Evolutionary conservation across 2,797 vertebrate genomes (phyloP), one percentile per base, ranked within the genome.

Genomic region (Falco peregrinus): DNA sequence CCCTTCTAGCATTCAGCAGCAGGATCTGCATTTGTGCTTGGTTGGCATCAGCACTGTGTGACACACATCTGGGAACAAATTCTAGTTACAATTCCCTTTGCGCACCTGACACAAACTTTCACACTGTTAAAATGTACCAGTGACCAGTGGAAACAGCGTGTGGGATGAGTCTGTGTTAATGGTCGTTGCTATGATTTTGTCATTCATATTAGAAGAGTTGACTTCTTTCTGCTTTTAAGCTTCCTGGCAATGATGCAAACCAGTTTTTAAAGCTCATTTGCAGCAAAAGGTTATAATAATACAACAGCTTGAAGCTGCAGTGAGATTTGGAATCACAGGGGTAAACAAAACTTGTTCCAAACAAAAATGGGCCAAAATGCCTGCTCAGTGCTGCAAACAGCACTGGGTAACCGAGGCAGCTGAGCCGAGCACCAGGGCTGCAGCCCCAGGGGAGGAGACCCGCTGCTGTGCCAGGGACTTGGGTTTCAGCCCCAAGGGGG

Each of bases 291-390:
- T 41, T 74, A 48, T n/a, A 69, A 79, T 74, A 77, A 84, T 70
- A 51, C 26, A 90, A 53, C 50, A 91, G 47, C 37, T 41, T 88
- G 89, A 93, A 86, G 73, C 61, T 0, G 0, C 48, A 60, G 53
- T 3, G 8, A 79, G 73, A 76, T 88, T 78, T 56, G 56, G 82
- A 70, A 64, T 74, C 1, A 0, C 4, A 5, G 16, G 47, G 48
- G 67, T 76, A 92, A 92, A 94, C 51, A 88, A 73, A 87, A 84
- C 60, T 84, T 33, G 51, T 81, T 89, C 33, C 2, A 65, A 91
- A 91, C 85, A 29, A 29, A 77, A 77, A 60, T 35, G 92, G 5
- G 14, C 59, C 2, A 35, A 19, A 79, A 39, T 47, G 67, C 51
- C 79, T 64, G 29, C 43, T 53, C 6, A 17, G 57, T 39, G 84